Evolutionary conservation across 2,888 invertebrate species (phyloP), one percentile per base, ranked within the genome.

Genomic region (Drosophila niveifrons): DNA sequence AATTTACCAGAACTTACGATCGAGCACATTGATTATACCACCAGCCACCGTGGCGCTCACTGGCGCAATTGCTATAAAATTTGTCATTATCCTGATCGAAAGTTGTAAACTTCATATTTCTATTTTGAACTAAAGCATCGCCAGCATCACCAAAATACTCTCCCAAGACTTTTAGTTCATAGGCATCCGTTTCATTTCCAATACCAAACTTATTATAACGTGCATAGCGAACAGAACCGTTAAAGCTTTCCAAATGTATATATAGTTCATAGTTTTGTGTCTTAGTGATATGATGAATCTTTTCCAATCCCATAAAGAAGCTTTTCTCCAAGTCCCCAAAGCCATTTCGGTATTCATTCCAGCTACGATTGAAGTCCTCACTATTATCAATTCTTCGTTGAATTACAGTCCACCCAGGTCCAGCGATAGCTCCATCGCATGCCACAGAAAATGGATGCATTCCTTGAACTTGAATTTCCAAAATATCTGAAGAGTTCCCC

Each of bases 11-110:
- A 59, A 75, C 75, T 75, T 62, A 75, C 75, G 76, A 28, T 29
- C 65, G 18, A 7, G 75, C 28, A 18, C 75, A 75, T 34, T 79
- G 65, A 13, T 79, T 75, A 23, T 52, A 75, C 75, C 75, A 75
- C 75, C 75, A 75, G 7, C 75, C 75, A 6, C 70, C 62, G 7
- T 34, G 9, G 0, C 75, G 75, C 10, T 65, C 75, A 7, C 13
- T 18, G 7, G 75, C 65, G 7, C 75, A 75, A 10, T 78, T 75
- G 13, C 36, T 62, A 18, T 31, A 75, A n/a, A 10, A 55, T 7
- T 55, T 39, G 18, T 75, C 75, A n/a, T 79, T 75, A 75, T 75
- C 75, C 1, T 58, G 44, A 56, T 75, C 75, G 7, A 65, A 78
- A 2, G 75, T 75, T 15, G 55, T 51, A 17, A 75, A 75, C 51